These are phyloP conservation scores for Taxidea taxus DNA, from an alignment of 2,113 vertebrate species.

Conservation along the genomic window DNA sequence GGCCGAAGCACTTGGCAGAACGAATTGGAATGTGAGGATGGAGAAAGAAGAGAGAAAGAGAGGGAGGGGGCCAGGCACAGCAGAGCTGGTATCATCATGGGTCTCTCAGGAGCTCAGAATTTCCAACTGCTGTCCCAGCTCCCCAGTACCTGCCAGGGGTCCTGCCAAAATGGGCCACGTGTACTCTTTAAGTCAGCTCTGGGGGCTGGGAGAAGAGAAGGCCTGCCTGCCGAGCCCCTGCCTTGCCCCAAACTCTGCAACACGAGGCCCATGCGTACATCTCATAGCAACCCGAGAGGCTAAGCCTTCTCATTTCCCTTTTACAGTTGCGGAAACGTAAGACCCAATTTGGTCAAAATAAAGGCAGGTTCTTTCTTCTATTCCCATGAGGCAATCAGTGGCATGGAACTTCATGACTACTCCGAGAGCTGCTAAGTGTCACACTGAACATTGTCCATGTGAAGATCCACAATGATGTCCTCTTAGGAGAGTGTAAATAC, in stretches of 20 bases:
- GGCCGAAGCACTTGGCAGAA: not conserved
- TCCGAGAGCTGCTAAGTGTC: not conserved
- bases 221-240: too few species aligned
- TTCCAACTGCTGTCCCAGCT: not conserved
- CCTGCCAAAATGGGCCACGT: not conserved
- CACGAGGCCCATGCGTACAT: not conserved
- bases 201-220: not conserved
- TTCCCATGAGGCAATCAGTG: not conserved
- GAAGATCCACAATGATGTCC: not conserved
- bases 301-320: not conserved
- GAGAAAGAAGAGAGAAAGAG: not conserved
- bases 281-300: not conserved
- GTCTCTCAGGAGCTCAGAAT: not conserved
- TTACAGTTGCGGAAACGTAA: not conserved
- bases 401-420: not conserved
- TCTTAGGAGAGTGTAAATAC: slow-evolving; percentile 3
- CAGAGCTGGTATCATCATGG: not conserved
- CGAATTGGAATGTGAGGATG: not conserved
- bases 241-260: not conserved
- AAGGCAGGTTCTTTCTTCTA: not conserved
- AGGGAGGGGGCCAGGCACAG: not conserved
- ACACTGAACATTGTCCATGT: not conserved
- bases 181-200: not conserved
- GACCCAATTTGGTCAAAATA: not conserved
- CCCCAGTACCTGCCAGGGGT: not conserved